phyloP scores from a whole-genome alignment of 2,113 vertebrate genomes.

The Heliornis fulica region DNA sequence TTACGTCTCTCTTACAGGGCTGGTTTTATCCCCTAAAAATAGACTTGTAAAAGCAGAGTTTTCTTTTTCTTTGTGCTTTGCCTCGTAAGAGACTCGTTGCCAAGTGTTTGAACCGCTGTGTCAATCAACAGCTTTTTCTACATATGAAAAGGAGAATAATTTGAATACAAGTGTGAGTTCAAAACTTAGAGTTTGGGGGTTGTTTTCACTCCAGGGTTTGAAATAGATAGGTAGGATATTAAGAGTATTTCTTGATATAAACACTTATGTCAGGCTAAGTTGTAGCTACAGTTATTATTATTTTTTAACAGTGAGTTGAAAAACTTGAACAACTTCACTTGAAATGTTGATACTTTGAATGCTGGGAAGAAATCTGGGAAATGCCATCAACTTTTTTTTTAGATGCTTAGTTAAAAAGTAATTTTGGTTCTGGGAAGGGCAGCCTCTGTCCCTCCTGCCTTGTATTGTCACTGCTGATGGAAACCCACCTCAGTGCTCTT shows the following conservation, averaged over 20 bases:
- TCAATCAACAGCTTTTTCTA: background rate
- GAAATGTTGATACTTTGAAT: background rate
- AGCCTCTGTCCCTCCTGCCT: background rate
- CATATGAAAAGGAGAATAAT: background rate
- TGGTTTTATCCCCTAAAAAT: background rate
- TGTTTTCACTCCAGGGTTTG: background rate
- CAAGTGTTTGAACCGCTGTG: background rate
- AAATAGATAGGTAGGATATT: background rate
- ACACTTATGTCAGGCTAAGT: background rate
- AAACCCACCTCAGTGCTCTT: background rate
- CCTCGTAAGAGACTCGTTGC: background rate
- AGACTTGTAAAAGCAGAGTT: background rate
- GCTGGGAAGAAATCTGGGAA: background rate
- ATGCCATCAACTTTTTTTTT: background rate
- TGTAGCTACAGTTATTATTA: background rate
- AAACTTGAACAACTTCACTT: background rate
- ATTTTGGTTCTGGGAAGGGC: background rate
- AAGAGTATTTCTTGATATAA: background rate
- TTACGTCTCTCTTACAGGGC: background rate
- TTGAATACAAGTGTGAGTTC: background rate
- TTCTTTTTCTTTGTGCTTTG: background rate
- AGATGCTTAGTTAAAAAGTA: background rate
- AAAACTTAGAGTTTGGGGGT: fast-evolving
- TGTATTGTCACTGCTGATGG: background rate
- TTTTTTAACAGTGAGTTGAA: background rate